Evolutionary conservation across 1,140 invertebrate genomes (phyloP).

Genomic region (Drosophila obscura): DNA sequence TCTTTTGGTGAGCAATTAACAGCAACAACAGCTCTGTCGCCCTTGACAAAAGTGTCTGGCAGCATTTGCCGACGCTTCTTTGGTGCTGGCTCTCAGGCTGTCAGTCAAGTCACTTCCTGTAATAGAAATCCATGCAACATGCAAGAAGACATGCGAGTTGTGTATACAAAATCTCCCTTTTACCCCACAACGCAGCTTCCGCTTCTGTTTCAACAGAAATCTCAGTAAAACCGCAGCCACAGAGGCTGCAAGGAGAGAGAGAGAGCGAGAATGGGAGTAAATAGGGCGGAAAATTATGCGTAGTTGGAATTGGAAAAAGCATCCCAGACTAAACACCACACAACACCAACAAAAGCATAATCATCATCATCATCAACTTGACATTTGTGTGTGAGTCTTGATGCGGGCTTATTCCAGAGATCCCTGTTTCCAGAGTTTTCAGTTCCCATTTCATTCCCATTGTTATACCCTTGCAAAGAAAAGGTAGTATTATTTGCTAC

Average conservation of each 20-base stretch:
- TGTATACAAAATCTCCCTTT: slow-evolving; percentile 33
- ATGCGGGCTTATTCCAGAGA: slow-evolving; percentile 48
- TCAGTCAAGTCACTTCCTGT: slow-evolving; percentile 78
- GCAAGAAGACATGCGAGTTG: slow-evolving; percentile 45
- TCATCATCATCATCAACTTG: slow-evolving; percentile 42
- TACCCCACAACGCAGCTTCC: slow-evolving; percentile 48
- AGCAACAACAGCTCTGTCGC: slow-evolving; percentile 39
- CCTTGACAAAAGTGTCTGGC: slow-evolving; percentile 54
- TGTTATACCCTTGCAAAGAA: too few species aligned
- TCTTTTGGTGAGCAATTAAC: slow-evolving; percentile 66
- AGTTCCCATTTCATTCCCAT: slow-evolving; percentile 1
- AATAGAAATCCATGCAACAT: slow-evolving; percentile 70
- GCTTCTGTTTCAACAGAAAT: slow-evolving; percentile 51
- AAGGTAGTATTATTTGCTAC: not conserved
- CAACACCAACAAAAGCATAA: slow-evolving; percentile 8
- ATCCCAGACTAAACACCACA: slow-evolving; percentile 36
- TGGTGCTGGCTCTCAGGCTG: slow-evolving; percentile 8
- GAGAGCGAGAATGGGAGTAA: slow-evolving; percentile 45
- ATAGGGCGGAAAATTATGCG: slow-evolving; percentile 77
- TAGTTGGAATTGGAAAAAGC: slow-evolving; percentile 59
- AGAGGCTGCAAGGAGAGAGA: slow-evolving; percentile 6
- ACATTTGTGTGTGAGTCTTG: slow-evolving; percentile 41
- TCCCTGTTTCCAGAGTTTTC: slow-evolving; percentile 11
- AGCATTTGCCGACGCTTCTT: slow-evolving; percentile 17
- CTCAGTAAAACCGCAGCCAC: slow-evolving; percentile 57